Evolutionary conservation across 2,888 invertebrate species (phyloP), one percentile per base, ranked within the genome.

Genomic region (Diarsia mendica): DNA sequence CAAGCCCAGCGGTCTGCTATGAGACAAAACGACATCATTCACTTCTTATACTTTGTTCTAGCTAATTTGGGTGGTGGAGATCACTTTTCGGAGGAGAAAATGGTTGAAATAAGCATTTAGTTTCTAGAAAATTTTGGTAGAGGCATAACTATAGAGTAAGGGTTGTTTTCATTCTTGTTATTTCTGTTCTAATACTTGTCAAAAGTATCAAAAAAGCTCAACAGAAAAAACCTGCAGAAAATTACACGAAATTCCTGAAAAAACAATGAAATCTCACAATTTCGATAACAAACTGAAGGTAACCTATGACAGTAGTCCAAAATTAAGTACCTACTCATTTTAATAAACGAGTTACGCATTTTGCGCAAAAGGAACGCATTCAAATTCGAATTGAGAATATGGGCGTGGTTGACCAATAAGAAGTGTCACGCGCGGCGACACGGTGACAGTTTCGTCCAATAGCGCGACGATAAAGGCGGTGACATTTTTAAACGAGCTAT

Each of bases 361-460:
- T 78, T n/a, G n/a, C n/a, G n/a, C 69, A 81, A 82, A 84, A 75
- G 69, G 72, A 80, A 75, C 67, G 71, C 70, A 83, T 83, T 80
- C 61, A 79, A 79, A 85, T 83, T 83, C 72, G 75, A 86, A 83
- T 80, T 77, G 53, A 74, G 86, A 88, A 85, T 71, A 84, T 87
- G 90, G 96, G 96, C 96, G 96, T 94, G 95, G 91, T 88, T 80
- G 81, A 74, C 95, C 94, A 95, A 95, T 95, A 85, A 90, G 88
- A 90, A 92, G 89, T 95, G 95, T 96, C 95, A 94, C 96, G 92
- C 93, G 89, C 87, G 90, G 94, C 90, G 94, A 94, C 95, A 94
- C 92, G 91, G 95, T 96, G 96, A 96, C 96, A 96, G 82, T 95
- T 95, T 90, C 90, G 85, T 85, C 96, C 96, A 96, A 96, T 96